Conservation (phyloP, 2,888 invertebrate species). For the Microctonus brassicae region DNA sequence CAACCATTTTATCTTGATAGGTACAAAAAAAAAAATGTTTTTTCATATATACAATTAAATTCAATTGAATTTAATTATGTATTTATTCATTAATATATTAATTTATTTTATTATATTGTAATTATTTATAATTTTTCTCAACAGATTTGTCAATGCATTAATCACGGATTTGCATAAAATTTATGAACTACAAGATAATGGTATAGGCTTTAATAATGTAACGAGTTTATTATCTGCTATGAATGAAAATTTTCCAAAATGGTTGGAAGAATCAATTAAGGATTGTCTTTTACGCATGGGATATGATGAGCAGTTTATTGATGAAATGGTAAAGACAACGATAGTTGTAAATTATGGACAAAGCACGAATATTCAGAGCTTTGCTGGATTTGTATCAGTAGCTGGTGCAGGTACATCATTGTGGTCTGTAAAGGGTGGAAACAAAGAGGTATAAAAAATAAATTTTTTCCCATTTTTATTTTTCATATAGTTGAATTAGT, state of each 20-base stretch:
- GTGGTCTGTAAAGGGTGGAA: slow-evolving; percentile 76
- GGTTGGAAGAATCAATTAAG: slow-evolving; percentile 66
- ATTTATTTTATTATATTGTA: not conserved
- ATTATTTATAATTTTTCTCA: no score
- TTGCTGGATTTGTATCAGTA: slow-evolving; percentile 68
- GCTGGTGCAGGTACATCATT: slow-evolving; percentile 72
- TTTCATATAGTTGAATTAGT: not conserved
- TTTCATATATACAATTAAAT: not conserved
- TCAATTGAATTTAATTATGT: not conserved
- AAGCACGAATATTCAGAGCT: slow-evolving; percentile 72
- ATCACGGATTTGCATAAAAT: slow-evolving; percentile 70
- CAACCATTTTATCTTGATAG: slow-evolving; percentile 69
- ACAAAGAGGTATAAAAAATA: slow-evolving; percentile 66
- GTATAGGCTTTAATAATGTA: slow-evolving; percentile 71
- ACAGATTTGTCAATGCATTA: slow-evolving; percentile 52
- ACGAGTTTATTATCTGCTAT: slow-evolving; percentile 72
- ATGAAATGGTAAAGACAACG: slow-evolving; percentile 73
- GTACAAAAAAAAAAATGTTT: slow-evolving; percentile 48
- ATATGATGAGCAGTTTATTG: slow-evolving; percentile 70
- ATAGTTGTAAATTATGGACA: slow-evolving; percentile 76
- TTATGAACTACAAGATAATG: slow-evolving; percentile 72
- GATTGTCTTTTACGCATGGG: slow-evolving; percentile 68
- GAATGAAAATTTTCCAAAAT: slow-evolving; percentile 70
- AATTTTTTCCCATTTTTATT: no score
- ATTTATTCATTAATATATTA: not conserved